These are phyloP conservation scores for Zaprionus vittiger DNA, from an alignment of 1,140 invertebrate genomes.

Conservation along the genomic window DNA sequence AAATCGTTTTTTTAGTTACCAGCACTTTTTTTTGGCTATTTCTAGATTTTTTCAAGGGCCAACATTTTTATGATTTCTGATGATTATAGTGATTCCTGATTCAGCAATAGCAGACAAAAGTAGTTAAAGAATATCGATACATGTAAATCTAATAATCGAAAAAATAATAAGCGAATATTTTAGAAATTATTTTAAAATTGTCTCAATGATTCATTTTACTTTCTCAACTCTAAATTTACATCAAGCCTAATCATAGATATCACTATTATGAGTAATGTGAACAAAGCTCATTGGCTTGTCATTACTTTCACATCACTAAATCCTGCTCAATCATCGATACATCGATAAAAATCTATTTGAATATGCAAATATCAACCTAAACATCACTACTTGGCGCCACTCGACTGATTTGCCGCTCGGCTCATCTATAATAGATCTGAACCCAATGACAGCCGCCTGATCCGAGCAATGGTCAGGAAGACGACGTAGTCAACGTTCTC, in stretches of 20 bases:
- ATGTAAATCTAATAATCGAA: too few relatives aligned
- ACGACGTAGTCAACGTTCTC: background rate
- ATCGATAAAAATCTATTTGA: background rate
- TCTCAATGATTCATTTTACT: background rate
- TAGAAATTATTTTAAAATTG: background rate
- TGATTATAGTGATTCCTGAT: too few relatives aligned
- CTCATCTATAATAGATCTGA: constrained; percentile 54
- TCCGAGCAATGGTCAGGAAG: constrained; percentile 2
- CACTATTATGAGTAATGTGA: too few relatives aligned
- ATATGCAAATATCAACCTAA: constrained; percentile 1
- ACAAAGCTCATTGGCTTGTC: background rate
- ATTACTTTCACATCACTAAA: background rate
- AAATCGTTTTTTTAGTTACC: too few relatives aligned
- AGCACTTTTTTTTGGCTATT: too few relatives aligned
- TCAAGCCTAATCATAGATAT: too few relatives aligned
- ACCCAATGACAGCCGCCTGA: constrained; percentile 44
- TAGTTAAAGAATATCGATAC: too few relatives aligned
- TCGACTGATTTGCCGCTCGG: background rate
- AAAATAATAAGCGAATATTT: too few relatives aligned
- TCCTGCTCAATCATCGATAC: background rate
- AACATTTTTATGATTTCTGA: too few relatives aligned
- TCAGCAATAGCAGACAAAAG: too few relatives aligned
- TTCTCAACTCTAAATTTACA: too few relatives aligned
- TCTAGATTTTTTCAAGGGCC: too few relatives aligned
- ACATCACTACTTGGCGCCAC: background rate